Percentiles rank a stretch among this genome's conserved stretches.
Evolutionary conservation across 2,797 vertebrate genomes (phyloP).

Genomic region (Avahi laniger): DNA sequence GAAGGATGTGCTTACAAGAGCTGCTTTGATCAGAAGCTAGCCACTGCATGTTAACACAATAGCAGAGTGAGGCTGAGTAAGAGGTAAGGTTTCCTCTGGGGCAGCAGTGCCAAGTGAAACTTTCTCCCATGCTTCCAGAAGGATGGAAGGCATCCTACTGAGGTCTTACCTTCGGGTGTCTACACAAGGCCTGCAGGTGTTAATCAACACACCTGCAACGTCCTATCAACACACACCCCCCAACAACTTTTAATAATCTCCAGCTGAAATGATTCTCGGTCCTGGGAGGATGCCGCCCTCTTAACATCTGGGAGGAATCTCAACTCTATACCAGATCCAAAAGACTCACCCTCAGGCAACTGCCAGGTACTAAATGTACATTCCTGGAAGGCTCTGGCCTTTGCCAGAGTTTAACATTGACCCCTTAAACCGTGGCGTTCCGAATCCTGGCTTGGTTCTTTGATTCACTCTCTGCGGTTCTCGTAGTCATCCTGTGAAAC

Average conservation of each 20-base stretch:
- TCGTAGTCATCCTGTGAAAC: constrained; percentile 58
- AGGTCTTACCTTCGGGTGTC: background rate
- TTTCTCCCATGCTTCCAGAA: background rate
- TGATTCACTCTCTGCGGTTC: background rate
- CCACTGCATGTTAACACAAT: rapidly evolving
- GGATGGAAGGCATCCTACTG: background rate
- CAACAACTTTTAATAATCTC: constrained; percentile 21
- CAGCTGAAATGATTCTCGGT: constrained; percentile 12
- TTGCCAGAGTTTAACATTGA: background rate
- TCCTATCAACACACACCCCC: background rate
- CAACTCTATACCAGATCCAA: background rate
- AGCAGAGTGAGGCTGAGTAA: background rate
- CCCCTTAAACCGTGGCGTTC: background rate
- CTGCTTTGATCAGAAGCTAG: background rate
- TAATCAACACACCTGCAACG: constrained; percentile 45
- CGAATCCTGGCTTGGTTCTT: background rate
- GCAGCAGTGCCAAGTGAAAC: background rate
- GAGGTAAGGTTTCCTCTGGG: background rate
- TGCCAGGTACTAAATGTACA: background rate
- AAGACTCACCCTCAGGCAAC: constrained; percentile 7
- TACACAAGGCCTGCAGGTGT: background rate
- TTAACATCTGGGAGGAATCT: constrained; percentile 42
- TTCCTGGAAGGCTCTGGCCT: constrained; percentile 33
- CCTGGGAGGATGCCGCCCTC: constrained; percentile 25
- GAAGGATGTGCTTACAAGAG: background rate